phyloP scores from a whole-genome alignment of 2,113 vertebrate genomes.

The Trogon surrucura region DNA sequence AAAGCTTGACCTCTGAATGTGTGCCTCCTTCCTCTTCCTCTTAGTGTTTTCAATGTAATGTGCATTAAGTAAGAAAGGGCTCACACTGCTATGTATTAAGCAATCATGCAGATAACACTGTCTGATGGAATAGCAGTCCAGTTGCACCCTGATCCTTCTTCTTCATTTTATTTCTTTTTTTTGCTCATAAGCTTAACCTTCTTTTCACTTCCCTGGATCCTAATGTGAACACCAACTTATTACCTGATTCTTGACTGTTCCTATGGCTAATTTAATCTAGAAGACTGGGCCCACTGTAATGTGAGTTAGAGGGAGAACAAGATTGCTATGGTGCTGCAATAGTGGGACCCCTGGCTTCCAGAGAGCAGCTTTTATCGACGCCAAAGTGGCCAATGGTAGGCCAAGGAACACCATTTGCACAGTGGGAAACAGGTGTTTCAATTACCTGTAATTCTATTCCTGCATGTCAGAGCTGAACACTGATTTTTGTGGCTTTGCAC shows the following conservation, averaged over 20 bases:
- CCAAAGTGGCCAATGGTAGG: not conserved
- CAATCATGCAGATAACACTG: not conserved
- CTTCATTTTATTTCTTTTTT: not conserved
- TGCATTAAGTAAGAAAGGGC: not conserved
- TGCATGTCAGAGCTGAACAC: not conserved
- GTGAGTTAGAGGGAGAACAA: not conserved
- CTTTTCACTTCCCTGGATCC: not conserved
- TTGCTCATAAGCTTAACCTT: not conserved
- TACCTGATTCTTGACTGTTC: not conserved
- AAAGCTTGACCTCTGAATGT: not conserved
- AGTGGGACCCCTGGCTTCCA: not conserved
- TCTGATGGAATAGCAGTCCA: not conserved
- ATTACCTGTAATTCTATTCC: not conserved
- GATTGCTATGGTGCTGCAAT: not conserved
- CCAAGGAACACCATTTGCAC: not conserved
- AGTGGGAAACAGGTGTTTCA: not conserved
- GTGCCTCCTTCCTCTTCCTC: not conserved
- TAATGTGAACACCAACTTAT: not conserved
- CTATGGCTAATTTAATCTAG: not conserved
- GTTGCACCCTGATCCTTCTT: not conserved
- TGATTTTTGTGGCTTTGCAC: not conserved
- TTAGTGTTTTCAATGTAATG: not conserved
- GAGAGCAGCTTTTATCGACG: not conserved
- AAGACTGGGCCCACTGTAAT: fast-evolving
- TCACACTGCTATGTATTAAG: not conserved